Percentiles rank a stretch among this genome's conserved stretches.
Evolutionary conservation across 2,113 vertebrate species (phyloP).

Genomic region (rabbit (Oryctolagus cuniculus)): mOryCun1.1 NC_091434.1:88103001-88103500

Average conservation of each 20-base stretch:
- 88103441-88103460: conserved; percentile 5
- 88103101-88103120: conserved; percentile 41
- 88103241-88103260: conserved; percentile 1
- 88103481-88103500: background rate
- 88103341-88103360: background rate
- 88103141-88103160: background rate
- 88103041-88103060: conserved; percentile 1
- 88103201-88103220: conserved; percentile 55
- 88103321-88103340: background rate
- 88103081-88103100: conserved; percentile 27
- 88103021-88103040: conserved; percentile 33
- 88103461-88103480: conserved; percentile 25
- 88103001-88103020: background rate
- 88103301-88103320: conserved; percentile 37
- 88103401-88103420: conserved; percentile 32
- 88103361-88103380: conserved; percentile 45
- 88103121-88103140: conserved; percentile 45
- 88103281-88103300: conserved; percentile 44
- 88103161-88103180: conserved; percentile 46
- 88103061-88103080: background rate
- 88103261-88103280: background rate
- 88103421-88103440: conserved; percentile 19
- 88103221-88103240: conserved; percentile 1
- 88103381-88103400: background rate
- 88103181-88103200: conserved; percentile 8